Conservation (phyloP, 1,140 invertebrate species). For the Ptiloglossa arizonensis region DNA sequence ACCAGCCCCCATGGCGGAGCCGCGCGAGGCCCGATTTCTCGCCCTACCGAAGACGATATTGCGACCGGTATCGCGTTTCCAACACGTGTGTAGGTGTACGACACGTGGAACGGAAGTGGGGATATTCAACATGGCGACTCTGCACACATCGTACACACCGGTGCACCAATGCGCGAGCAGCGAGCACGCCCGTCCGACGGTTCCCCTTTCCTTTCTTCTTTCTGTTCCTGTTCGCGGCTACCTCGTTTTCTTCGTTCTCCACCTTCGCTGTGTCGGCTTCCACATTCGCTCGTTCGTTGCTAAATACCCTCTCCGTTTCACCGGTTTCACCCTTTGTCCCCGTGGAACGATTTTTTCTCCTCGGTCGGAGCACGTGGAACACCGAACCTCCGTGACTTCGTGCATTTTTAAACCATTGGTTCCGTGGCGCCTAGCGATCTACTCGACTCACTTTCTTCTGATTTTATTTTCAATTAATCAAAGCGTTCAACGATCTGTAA, state of each 20-base stretch:
- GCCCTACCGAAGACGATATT: constrained; percentile 54
- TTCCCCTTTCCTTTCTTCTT: constrained; percentile 69
- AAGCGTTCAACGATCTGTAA: too few relatives aligned
- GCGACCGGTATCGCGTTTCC: constrained; percentile 53
- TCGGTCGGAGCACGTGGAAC: too few relatives aligned
- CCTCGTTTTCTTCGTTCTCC: constrained; percentile 57
- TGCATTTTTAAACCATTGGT: too few relatives aligned
- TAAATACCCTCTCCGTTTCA: constrained; percentile 17
- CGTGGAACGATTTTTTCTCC: too few relatives aligned
- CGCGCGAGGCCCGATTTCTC: constrained; percentile 58
- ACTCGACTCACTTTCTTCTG: too few relatives aligned
- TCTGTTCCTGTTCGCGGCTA: constrained; percentile 23
- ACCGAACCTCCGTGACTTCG: too few relatives aligned
- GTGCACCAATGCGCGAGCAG: constrained; percentile 79
- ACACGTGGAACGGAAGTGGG: constrained; percentile 69
- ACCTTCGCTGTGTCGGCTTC: constrained; percentile 26
- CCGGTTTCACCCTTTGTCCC: not conserved
- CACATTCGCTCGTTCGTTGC: constrained; percentile 23
- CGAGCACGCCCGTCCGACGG: constrained; percentile 73
- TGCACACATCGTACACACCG: constrained; percentile 72
- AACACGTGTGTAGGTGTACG: constrained; percentile 75
- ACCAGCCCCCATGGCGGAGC: constrained; percentile 50
- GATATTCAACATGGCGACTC: constrained; percentile 79
- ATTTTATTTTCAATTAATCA: too few relatives aligned
- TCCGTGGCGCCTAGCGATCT: too few relatives aligned